Evolutionary conservation across 2,888 invertebrate species (phyloP), one percentile per base, ranked within the genome.

Genomic region (Macrosiphum euphorbiae): DNA sequence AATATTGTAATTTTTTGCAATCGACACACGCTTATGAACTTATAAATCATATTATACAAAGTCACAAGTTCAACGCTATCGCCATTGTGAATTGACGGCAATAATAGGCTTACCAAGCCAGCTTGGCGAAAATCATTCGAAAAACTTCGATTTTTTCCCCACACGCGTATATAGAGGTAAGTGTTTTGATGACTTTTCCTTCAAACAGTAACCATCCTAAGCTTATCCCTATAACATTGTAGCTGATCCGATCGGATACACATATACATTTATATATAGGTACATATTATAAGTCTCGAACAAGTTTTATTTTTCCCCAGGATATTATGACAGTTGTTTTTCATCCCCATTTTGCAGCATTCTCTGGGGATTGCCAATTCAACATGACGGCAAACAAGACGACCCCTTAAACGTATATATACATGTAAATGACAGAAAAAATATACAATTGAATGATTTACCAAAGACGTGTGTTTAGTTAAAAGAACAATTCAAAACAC

Each of bases 1-100:
- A 91, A 92, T 61, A 92, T 92, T 87, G 13, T 86, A 86, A 86
- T 92, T 92, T 92, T 87, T 87, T 61, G 35, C 50, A 86, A 86
- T 86, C 35, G 58, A 86, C 78, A 90, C 41, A 90, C 28, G n/a
- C 26, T 41, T 85, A 90, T 35, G 26, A 24, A 91, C 10, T 16
- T 44, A 61, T 61, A 92, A 92, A 52, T 52, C 78, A n/a, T 52
- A 85, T 7, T 55, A 41, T 55, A 41, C 24, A 10, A 91, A 35
- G 47, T 61, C 8, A 10, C 50, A 8, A 50, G 47, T 50, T 61
- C 28, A n/a, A 61, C 10, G 61, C 16, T 61, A 26, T 58, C 58
- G 47, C 47, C 11, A 13, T 91, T 55, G 55, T 44, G 5, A 24
- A 47, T 35, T 35, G n/a, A 86, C 41, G 28, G 55, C 35, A 55